Percentiles rank a stretch among this genome's conserved stretches.
Conservation (phyloP, 2,797 vertebrate species). For the Rhinophrynus dorsalis region DNA sequence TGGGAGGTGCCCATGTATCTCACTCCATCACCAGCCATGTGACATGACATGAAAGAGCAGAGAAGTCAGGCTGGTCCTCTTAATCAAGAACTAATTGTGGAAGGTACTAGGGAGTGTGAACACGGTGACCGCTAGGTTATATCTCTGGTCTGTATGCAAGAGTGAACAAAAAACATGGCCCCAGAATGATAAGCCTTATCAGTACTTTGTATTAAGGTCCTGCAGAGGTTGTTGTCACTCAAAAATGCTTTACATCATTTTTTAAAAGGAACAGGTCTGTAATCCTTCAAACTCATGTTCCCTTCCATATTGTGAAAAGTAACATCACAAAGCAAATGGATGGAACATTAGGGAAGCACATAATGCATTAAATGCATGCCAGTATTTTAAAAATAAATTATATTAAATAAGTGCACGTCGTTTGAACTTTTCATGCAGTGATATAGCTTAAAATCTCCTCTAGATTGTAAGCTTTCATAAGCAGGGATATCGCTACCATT, state of each 20-base stretch:
- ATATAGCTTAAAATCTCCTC: too few relatives aligned
- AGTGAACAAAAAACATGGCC: slow-evolving; percentile 89
- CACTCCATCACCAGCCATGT: slow-evolving; percentile 95
- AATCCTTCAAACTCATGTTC: slow-evolving; percentile 60
- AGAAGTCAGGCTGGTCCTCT: slow-evolving; percentile 87
- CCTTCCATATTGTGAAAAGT: slow-evolving; percentile 13
- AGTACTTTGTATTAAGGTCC: slow-evolving; percentile 76
- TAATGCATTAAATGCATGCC: not conserved
- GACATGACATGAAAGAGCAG: slow-evolving; percentile 98
- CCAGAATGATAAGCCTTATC: slow-evolving; percentile 83
- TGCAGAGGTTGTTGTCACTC: slow-evolving; percentile 71
- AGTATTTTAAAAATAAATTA: too few relatives aligned
- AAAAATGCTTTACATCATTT: slow-evolving; percentile 77
- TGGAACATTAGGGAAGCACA: not conserved
- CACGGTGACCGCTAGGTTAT: slow-evolving; percentile 87
- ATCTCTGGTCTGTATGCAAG: slow-evolving; percentile 81
- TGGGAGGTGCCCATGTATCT: slow-evolving; percentile 86
- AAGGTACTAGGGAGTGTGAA: slow-evolving; percentile 98
- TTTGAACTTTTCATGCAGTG: too few relatives aligned
- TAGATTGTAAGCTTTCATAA: too few relatives aligned
- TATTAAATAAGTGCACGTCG: too few relatives aligned
- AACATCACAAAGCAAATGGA: not conserved
- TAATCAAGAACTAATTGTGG: slow-evolving; percentile 99
- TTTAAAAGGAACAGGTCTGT: slow-evolving; percentile 75
- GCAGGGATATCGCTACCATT: too few relatives aligned